Evolutionary conservation across 2,888 invertebrate species (phyloP), one percentile per base, ranked within the genome.

Genomic region (Mesodorylaimus sp.): DNA sequence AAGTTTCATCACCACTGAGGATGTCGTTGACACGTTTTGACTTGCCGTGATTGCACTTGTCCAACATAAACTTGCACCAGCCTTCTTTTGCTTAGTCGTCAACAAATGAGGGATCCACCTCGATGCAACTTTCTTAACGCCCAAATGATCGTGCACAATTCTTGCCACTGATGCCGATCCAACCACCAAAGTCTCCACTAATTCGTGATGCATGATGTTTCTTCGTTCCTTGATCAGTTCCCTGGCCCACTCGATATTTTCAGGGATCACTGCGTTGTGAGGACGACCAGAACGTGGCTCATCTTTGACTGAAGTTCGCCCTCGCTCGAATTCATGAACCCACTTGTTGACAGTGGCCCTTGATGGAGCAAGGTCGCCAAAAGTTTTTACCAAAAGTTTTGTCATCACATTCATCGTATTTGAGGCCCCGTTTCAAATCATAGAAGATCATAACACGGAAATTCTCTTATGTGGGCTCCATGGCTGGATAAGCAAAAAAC

Each of bases 1-100:
- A 39, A 19, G 41, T 39, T 39, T 39, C 41, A 39, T 39, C 41
- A 19, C 41, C 41, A 39, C n/a, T 39, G 7, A 39, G n/a, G 21
- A 39, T 39, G 7, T 39, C 41, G n/a, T 21, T 19, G 41, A 39
- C 21, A 7, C 10, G 21, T 39, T 39, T 39, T 39, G 41, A 39
- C 21, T 21, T 13, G 13, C 41, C 41, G 10, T 21, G 21, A n/a
- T n/a, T n/a, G n/a, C n/a, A n/a, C n/a, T n/a, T n/a, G 41, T 39
- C 21, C n/a, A 39, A 16, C 32, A 32, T 32, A n/a, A n/a, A n/a
- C n/a, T n/a, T n/a, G n/a, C n/a, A n/a, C n/a, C n/a, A n/a, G n/a
- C n/a, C n/a, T n/a, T n/a, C n/a, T n/a, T 32, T 16, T 32, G 32
- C 16, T 32, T 7, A 32, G 7, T 16, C 16, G 32, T 32, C 10